Percentiles rank a stretch among this genome's conserved stretches.
phyloP scores from a whole-genome alignment of 2,797 vertebrate genomes.

The Eutrigla gurnardus region DNA sequence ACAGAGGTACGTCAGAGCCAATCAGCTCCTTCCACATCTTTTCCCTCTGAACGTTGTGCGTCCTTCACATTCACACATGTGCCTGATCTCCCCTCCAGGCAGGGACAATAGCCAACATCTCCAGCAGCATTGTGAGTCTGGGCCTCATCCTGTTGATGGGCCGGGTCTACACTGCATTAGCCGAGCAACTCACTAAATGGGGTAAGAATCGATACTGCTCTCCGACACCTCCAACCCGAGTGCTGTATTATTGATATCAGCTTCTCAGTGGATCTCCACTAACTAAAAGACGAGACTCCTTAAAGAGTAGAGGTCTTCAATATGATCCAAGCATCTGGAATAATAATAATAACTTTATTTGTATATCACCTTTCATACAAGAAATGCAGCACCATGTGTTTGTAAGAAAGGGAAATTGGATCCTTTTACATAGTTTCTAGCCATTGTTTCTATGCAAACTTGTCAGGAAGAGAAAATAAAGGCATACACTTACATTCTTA shows the following conservation, averaged over 20 bases:
- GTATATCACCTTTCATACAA: conserved; percentile 1
- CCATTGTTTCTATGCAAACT: background rate
- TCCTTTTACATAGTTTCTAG: background rate
- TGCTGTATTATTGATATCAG: conserved; percentile 11
- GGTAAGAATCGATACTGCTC: conserved; percentile 73
- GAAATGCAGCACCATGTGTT: background rate
- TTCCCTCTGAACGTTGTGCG: background rate
- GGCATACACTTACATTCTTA: background rate
- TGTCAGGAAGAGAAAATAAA: background rate
- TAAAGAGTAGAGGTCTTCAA: conserved; percentile 20
- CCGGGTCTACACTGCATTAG: conserved; percentile 86
- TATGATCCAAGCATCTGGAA: background rate
- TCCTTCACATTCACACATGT: background rate
- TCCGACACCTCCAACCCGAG: conserved; percentile 33
- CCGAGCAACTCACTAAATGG: conserved; percentile 88
- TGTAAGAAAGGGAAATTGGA: background rate
- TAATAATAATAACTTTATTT: background rate
- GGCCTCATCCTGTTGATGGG: conserved; percentile 86
- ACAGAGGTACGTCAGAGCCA: conserved; percentile 78
- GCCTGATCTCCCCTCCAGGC: conserved; percentile 73
- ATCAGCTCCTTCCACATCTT: background rate
- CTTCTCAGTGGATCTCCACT: conserved; percentile 9
- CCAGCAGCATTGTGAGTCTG: conserved; percentile 86
- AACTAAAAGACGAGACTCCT: conserved; percentile 39
- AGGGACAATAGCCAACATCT: conserved; percentile 87